phyloP scores from a whole-genome alignment of 2,797 vertebrate species.

The Scyliorhinus canicula region DNA sequence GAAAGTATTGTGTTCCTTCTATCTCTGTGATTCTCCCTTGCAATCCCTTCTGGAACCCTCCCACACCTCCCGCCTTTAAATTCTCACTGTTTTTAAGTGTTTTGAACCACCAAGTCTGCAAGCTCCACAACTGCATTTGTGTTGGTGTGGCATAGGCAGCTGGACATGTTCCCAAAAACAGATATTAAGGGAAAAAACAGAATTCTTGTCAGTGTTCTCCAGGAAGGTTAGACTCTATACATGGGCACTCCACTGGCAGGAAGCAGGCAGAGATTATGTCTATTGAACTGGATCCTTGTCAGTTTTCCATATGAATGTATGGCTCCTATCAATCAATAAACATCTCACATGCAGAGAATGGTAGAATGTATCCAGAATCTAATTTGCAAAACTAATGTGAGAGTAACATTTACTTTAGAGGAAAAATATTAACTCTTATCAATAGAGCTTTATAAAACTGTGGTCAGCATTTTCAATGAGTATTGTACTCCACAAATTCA shows the following conservation, averaged over 20 bases:
- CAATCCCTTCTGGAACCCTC: neutral
- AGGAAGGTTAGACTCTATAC: neutral
- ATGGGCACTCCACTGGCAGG: neutral
- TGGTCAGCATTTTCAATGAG: neutral
- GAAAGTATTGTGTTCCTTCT: neutral
- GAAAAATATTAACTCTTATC: neutral
- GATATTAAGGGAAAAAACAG: neutral
- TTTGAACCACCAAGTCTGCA: neutral
- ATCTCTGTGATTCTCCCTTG: neutral
- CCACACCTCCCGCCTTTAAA: neutral
- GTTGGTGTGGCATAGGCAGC: neutral
- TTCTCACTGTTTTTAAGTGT: neutral
- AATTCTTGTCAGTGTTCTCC: conserved; percentile 34
- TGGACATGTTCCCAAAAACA: neutral
- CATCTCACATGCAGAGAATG: neutral
- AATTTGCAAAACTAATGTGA: neutral
- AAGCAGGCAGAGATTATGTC: neutral
- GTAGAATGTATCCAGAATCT: neutral
- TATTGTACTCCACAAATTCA: neutral
- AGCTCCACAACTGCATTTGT: neutral
- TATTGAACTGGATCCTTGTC: neutral
- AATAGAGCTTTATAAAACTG: neutral
- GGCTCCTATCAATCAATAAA: neutral
- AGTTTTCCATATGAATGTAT: neutral
- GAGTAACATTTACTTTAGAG: too few relatives aligned